Conservation (phyloP, 2,888 invertebrate genomes). For the Caenorhabditis macrosperma region DNA sequence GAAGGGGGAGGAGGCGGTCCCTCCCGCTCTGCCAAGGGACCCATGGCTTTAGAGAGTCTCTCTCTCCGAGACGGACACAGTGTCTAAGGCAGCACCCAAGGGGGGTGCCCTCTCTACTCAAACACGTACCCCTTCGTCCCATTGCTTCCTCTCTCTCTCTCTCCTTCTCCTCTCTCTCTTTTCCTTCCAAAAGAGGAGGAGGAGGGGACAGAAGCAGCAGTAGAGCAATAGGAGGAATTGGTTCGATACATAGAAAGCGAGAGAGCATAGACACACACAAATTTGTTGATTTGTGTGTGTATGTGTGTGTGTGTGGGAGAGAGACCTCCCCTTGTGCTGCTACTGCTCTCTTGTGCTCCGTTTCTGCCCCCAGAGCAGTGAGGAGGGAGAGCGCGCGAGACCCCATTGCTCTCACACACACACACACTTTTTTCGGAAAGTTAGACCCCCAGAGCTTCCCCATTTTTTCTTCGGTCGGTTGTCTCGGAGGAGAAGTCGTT, state of each 20-base stretch:
- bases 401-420: no score
- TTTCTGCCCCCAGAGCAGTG: background rate
- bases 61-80: background rate
- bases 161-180: background rate
- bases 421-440: no score
- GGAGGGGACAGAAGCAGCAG: no score
- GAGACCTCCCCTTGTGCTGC: background rate
- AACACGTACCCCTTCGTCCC: no score
- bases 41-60: background rate
- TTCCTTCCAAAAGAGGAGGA: no score
- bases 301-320: background rate
- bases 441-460: no score
- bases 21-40: background rate
- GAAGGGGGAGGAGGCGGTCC: background rate
- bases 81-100: background rate
- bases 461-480: no score
- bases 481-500: no score
- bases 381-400: no score
- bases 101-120: no score
- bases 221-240: background rate
- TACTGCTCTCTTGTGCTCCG: background rate
- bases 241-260: background rate
- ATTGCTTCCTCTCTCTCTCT: slow-evolving; percentile 1
- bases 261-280: background rate
- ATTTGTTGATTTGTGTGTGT: slow-evolving; percentile 7